Evolutionary conservation across 2,888 invertebrate species (phyloP).

Genomic region (Gibbula magus): DNA sequence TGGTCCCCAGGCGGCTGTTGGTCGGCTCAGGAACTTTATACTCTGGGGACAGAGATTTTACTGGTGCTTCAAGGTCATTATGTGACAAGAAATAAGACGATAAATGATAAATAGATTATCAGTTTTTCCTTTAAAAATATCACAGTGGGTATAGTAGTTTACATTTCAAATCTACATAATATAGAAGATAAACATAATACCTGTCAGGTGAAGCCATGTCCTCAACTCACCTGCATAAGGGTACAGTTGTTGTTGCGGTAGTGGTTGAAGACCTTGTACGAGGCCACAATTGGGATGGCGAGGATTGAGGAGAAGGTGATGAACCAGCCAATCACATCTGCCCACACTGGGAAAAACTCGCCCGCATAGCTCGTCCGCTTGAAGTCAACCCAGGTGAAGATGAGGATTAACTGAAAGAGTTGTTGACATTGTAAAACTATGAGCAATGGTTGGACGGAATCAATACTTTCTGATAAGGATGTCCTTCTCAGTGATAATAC

Average conservation of each 20-base stretch:
- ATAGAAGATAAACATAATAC: too few species aligned
- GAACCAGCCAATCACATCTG: conserved; percentile 83
- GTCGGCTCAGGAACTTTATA: conserved; percentile 60
- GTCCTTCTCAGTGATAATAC: too few species aligned
- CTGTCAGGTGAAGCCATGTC: not conserved
- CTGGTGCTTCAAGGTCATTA: too few species aligned
- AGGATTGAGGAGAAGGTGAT: conserved; percentile 83
- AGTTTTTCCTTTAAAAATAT: not conserved
- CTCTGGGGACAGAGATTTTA: conserved; percentile 53
- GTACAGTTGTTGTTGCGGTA: conserved; percentile 28
- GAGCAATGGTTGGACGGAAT: too few species aligned
- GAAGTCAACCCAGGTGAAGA: conserved; percentile 84
- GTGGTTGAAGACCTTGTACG: conserved; percentile 74
- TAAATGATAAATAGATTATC: not conserved
- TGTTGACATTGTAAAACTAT: too few species aligned
- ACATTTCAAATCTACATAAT: too few species aligned
- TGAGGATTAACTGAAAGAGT: conserved; percentile 82
- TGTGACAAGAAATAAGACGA: too few species aligned
- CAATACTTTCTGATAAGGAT: too few species aligned
- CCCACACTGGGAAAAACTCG: conserved; percentile 84
- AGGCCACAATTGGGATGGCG: conserved; percentile 82
- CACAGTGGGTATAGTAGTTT: too few species aligned
- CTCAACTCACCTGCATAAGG: conserved; percentile 42
- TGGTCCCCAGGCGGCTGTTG: conserved; percentile 73
- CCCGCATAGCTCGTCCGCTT: conserved; percentile 80